phyloP scores from a whole-genome alignment of 2,888 invertebrate genomes.

The Vannuccia rotundouncinata region DNA sequence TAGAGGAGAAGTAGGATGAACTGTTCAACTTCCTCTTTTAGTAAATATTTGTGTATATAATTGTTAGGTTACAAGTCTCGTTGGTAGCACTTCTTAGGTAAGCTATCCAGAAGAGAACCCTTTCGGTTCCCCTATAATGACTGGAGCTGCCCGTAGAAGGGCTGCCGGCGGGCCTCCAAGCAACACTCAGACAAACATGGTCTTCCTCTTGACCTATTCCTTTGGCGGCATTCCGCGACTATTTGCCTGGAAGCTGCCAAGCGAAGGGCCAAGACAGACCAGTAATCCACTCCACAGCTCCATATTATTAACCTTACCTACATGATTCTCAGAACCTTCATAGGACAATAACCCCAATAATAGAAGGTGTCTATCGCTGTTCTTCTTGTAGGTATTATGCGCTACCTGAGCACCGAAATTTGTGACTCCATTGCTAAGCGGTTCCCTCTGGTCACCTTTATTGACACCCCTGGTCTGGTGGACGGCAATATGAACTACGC shows the following conservation, averaged over 20 bases:
- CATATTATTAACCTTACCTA: too few relatives aligned
- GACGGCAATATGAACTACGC: conserved; percentile 63
- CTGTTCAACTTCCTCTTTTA: too few relatives aligned
- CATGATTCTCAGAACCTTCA: too few relatives aligned
- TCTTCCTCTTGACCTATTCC: conserved; percentile 48
- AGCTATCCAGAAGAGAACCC: conserved; percentile 42
- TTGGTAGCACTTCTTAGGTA: conserved; percentile 51
- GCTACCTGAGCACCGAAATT: conserved; percentile 61
- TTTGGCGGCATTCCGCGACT: conserved; percentile 57
- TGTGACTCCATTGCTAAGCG: conserved; percentile 61
- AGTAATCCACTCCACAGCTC: not conserved
- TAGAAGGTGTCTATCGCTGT: too few relatives aligned
- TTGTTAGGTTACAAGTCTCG: too few relatives aligned
- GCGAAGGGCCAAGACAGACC: conserved; percentile 59
- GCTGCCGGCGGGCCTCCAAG: conserved; percentile 51
- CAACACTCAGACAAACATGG: too few relatives aligned
- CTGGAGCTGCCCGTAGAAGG: conserved; percentile 57
- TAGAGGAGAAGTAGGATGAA: too few relatives aligned
- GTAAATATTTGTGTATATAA: too few relatives aligned
- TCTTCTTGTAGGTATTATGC: conserved; percentile 58
- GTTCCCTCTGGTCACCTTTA: conserved; percentile 61
- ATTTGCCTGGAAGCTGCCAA: conserved; percentile 59
- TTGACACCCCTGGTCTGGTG: conserved; percentile 62
- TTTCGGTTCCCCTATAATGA: conserved; percentile 42
- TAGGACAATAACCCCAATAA: too few relatives aligned